Conservation (phyloP, 2,113 vertebrate genomes). For the Phylloscopus trochiloides region DNA sequence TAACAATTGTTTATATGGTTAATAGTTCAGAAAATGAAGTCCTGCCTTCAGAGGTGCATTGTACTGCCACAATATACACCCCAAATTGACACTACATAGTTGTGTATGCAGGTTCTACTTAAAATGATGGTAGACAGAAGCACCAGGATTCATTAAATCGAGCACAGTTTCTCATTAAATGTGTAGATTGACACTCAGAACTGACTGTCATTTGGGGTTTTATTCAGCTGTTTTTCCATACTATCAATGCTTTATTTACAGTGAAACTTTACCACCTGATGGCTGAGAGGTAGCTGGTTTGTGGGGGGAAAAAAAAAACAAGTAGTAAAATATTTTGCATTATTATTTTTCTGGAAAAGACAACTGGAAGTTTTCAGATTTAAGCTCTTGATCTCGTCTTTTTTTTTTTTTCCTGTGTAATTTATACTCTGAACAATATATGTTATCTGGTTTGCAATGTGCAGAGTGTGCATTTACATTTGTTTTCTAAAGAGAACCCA, state of each 20-base stretch:
- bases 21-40: constrained; percentile 46
- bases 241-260: constrained; percentile 50
- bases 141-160: constrained; percentile 67
- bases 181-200: constrained; percentile 73
- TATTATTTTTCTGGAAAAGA: constrained; percentile 10
- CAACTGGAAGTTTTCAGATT: constrained; percentile 1
- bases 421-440: not conserved
- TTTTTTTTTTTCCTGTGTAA: not conserved
- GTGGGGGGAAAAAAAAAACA: not conserved
- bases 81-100: constrained; percentile 32
- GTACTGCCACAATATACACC: constrained; percentile 7
- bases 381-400: constrained; percentile 26
- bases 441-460: constrained; percentile 8
- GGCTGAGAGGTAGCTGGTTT: not conserved
- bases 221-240: constrained; percentile 11
- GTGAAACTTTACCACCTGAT: not conserved
- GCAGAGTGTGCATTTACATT: not conserved
- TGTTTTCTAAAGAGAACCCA: constrained; percentile 21
- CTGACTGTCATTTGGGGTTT: constrained; percentile 55
- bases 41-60: constrained; percentile 6
- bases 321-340: not conserved
- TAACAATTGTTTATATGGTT: constrained; percentile 43
- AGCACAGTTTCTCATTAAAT: constrained; percentile 77
- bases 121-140: constrained; percentile 53
- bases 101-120: constrained; percentile 51